Percentiles rank a stretch among this genome's conserved stretches.
These are phyloP conservation scores for Hydroisotoma schaefferi DNA, from an alignment of 2,888 invertebrate genomes.

Conservation along the genomic window DNA sequence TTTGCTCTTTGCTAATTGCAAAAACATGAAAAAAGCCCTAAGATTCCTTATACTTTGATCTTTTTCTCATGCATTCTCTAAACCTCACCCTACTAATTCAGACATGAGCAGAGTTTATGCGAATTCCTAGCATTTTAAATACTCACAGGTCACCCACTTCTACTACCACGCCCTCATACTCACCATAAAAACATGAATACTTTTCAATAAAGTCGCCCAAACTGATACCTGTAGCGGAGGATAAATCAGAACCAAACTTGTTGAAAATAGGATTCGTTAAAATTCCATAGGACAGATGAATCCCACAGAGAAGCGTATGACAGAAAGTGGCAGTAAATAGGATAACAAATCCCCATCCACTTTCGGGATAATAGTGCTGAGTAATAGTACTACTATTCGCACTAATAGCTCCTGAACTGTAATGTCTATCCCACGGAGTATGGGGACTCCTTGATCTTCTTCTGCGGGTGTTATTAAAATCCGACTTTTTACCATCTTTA, in stretches of 20 bases:
- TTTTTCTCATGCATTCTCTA: no score
- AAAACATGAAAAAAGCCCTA: no score
- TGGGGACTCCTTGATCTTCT: conserved; percentile 25
- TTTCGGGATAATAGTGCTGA: conserved; percentile 47
- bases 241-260: conserved; percentile 39
- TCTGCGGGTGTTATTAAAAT: not conserved
- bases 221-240: conserved; percentile 42
- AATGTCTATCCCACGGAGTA: conserved; percentile 29
- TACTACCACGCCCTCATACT: no score
- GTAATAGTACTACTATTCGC: conserved; percentile 42
- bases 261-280: conserved; percentile 31
- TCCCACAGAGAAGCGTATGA: conserved; percentile 42
- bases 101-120: no score
- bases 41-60: no score
- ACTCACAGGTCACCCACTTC: no score
- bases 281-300: conserved; percentile 42
- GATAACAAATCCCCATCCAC: conserved; percentile 45
- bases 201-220: no score
- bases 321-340: conserved; percentile 39
- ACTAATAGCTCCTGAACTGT: conserved; percentile 33
- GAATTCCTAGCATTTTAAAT: no score
- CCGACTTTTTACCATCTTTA: not conserved
- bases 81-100: no score
- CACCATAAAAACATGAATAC: no score
- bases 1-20: no score